Percentiles rank a stretch among this genome's conserved stretches.
Evolutionary conservation across 2,113 vertebrate species (phyloP).

Genomic region (Eulacestoma nigropectus): DNA sequence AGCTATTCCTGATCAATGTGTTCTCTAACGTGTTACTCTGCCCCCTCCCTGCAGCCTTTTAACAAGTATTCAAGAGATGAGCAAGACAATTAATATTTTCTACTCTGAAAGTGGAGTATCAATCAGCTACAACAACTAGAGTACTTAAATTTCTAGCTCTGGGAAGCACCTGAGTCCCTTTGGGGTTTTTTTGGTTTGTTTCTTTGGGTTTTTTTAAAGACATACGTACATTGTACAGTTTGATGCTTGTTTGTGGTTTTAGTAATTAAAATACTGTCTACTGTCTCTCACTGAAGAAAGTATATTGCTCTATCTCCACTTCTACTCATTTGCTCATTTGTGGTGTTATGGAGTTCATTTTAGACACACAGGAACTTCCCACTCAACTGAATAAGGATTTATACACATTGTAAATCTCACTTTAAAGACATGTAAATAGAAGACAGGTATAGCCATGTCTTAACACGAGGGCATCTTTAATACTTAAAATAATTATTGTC

Average conservation of each 20-base stretch:
- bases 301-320: background rate
- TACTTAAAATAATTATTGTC: background rate
- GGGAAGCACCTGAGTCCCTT: background rate
- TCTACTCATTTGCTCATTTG: background rate
- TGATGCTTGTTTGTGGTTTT: background rate
- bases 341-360: background rate
- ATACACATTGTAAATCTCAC: background rate
- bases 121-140: background rate
- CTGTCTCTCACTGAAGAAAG: background rate
- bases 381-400: background rate
- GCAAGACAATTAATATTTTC: background rate
- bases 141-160: background rate
- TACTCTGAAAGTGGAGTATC: background rate
- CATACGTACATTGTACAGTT: accelerated
- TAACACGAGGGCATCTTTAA: background rate
- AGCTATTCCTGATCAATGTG: background rate
- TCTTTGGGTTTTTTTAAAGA: background rate
- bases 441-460: background rate
- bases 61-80: background rate
- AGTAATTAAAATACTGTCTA: background rate
- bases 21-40: background rate
- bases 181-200: background rate
- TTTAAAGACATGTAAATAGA: background rate
- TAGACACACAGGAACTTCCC: background rate
- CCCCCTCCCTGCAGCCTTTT: background rate